phyloP scores from a whole-genome alignment of 2,797 vertebrate species.

The Gymnocypris eckloni region DNA sequence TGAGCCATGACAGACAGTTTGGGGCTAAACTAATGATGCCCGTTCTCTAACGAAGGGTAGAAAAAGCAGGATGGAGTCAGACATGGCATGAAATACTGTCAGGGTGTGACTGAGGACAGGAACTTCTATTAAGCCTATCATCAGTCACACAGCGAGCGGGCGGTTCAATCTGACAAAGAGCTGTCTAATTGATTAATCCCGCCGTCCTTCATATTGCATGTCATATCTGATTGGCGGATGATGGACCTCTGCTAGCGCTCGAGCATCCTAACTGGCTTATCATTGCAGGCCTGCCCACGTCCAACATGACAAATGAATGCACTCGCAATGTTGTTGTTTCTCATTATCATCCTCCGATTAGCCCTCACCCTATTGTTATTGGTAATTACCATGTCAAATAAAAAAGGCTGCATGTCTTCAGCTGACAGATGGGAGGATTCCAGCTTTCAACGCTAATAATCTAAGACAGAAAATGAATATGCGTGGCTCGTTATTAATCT shows the following conservation, averaged over 20 bases:
- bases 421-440: slow-evolving; percentile 20
- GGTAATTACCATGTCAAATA: slow-evolving; percentile 39
- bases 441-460: slow-evolving; percentile 40
- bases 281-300: slow-evolving; percentile 12
- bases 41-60: slow-evolving; percentile 37
- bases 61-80: slow-evolving; percentile 24
- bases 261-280: slow-evolving; percentile 31
- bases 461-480: slow-evolving; percentile 46
- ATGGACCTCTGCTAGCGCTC: background rate
- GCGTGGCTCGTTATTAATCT: slow-evolving; percentile 21
- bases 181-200: slow-evolving; percentile 51
- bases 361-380: slow-evolving; percentile 36
- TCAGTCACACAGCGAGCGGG: slow-evolving; percentile 55
- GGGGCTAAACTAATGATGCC: slow-evolving; percentile 53
- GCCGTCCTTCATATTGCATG: slow-evolving; percentile 5
- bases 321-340: slow-evolving; percentile 28
- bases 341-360: slow-evolving; percentile 44
- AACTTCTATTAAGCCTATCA: slow-evolving; percentile 47
- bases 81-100: slow-evolving; percentile 20
- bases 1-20: slow-evolving; percentile 44
- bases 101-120: slow-evolving; percentile 48
- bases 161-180: slow-evolving; percentile 37
- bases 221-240: slow-evolving; percentile 49
- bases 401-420: slow-evolving; percentile 22
- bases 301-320: slow-evolving; percentile 37